Percentiles rank a stretch among this genome's conserved stretches.
These are phyloP conservation scores for Noctua fimbriata DNA, from an alignment of 2,888 invertebrate genomes.

Conservation along the genomic window DNA sequence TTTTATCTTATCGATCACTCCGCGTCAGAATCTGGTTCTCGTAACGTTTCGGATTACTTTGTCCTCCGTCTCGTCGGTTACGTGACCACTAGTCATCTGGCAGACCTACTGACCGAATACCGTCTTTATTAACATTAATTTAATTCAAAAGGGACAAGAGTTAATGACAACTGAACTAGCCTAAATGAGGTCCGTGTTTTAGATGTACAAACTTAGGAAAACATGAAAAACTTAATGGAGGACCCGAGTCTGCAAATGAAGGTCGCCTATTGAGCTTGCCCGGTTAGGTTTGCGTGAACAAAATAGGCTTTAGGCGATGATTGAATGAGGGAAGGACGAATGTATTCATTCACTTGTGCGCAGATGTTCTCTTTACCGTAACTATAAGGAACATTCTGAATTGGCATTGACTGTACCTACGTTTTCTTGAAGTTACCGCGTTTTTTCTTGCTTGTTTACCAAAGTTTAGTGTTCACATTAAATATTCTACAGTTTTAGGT, in stretches of 20 bases:
- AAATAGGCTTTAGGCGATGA: conserved; percentile 45
- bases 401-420: background rate
- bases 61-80: conserved; percentile 44
- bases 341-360: conserved; percentile 31
- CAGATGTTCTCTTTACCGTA: conserved; percentile 14
- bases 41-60: conserved; percentile 37
- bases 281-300: conserved; percentile 41
- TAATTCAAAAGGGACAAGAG: conserved; percentile 50
- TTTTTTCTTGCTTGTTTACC: conserved; percentile 5
- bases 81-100: conserved; percentile 53
- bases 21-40: conserved; percentile 39
- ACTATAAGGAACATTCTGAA: background rate
- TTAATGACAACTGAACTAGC: conserved; percentile 37
- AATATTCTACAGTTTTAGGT: conserved; percentile 25
- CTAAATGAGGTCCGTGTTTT: conserved; percentile 37
- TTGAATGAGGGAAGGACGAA: conserved; percentile 34
- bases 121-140: conserved; percentile 42
- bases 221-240: conserved; percentile 48
- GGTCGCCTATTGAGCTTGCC: conserved; percentile 28
- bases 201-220: conserved; percentile 40
- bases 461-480: conserved; percentile 15
- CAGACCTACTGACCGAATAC: conserved; percentile 6
- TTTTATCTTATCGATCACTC: conserved; percentile 48
- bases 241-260: conserved; percentile 47
- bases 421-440: background rate